Base-by-base conservation (phyloP, 92 coral and sea anemone genomes). In the Umimayanthus chanpuru region DNA sequence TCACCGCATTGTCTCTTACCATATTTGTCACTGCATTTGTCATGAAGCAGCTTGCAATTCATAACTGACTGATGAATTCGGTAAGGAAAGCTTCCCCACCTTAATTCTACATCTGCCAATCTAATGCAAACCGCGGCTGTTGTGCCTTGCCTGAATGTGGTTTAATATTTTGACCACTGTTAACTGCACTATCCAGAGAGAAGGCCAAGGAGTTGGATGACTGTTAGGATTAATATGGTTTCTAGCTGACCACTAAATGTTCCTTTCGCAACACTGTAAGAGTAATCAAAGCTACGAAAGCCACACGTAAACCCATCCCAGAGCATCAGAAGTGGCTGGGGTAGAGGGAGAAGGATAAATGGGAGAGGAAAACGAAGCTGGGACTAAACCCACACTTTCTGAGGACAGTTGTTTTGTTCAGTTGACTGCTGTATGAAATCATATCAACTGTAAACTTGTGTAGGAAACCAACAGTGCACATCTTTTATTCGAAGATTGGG, bases 401-500 rank as follows among this genome's bases (percentile, higher is more conserved):
- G 67, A 18, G 67, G 6, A 75, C 44, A 23, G 23, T 75, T 75
- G 16, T 75, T 40, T 75, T 39, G 29, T 43, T 53, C 36, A 12
- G 36, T 73, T 73, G 3, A 28, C 41, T 47, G 10, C 53, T 47
- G 10, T 53, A 4, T 53, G 58, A 53, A 47, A 47, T 47, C 53
- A 8, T 79, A 0, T 50, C 71, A 56, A 30, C 14, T 36, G 23
- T 83, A 15, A n/a, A 71, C 15, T 68, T 67, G 49, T 82, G 44
- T 82, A 77, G 86, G 79, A 83, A 80, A 83, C 87, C 87, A 70
- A 83, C 87, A 83, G n/a, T 83, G 87, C 66, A 83, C 87, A 67
- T 83, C 87, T 83, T 83, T 83, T 83, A 73, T 83, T 83, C 87
- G 65, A 83, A 83, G 87, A 83, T 83, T 83, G 87, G 87, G 65